phyloP scores from a whole-genome alignment of 1,140 invertebrate species.

The Diabrotica virgifera region DNA sequence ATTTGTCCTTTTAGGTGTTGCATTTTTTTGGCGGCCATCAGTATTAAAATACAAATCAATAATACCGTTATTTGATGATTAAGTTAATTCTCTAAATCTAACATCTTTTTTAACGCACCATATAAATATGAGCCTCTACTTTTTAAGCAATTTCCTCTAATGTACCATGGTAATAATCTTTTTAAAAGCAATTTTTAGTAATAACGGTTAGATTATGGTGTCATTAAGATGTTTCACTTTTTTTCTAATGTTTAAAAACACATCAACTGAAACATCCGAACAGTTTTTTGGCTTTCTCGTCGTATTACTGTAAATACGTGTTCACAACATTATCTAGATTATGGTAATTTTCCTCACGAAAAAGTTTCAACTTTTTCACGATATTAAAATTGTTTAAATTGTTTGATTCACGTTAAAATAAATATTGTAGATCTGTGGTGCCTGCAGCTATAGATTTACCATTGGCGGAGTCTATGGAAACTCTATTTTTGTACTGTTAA shows the following conservation, averaged over 20 bases:
- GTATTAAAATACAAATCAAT: too few species aligned
- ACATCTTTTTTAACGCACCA: too few species aligned
- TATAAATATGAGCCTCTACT: too few species aligned
- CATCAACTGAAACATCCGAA: neutral
- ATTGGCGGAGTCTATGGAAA: too few species aligned
- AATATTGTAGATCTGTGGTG: too few species aligned
- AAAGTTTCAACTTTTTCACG: neutral
- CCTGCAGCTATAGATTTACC: too few species aligned
- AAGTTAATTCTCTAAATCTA: too few species aligned
- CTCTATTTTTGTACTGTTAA: too few species aligned
- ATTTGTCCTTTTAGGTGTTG: too few species aligned
- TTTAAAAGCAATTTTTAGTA: conserved; percentile 3
- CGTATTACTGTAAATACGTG: neutral
- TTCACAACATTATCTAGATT: conserved; percentile 1
- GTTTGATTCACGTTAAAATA: too few species aligned
- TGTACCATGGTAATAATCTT: neutral
- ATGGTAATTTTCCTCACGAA: neutral
- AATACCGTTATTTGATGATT: too few species aligned
- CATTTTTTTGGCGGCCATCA: too few species aligned
- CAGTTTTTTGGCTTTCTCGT: neutral
- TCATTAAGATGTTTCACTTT: neutral
- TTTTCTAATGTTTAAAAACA: neutral
- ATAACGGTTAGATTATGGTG: neutral
- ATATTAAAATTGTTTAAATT: neutral
- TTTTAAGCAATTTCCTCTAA: neutral